Conservation (phyloP, 2,113 vertebrate genomes). For the Capreolus pygargus region DNA sequence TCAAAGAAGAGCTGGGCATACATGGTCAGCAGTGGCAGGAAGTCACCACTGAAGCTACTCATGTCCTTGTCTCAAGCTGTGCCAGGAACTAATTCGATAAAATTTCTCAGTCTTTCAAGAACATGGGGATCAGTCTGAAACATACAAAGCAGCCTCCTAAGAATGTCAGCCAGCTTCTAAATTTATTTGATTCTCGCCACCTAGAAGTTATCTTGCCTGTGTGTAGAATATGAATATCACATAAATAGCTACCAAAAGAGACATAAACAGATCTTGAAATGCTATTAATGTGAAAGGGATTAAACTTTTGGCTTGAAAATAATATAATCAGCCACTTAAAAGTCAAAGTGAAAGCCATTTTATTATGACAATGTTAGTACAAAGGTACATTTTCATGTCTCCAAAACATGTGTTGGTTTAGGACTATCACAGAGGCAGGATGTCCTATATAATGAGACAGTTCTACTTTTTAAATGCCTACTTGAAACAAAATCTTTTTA, state of each 20-base stretch:
- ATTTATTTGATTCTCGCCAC: constrained; percentile 34
- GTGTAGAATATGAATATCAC: not conserved
- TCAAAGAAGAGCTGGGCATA: not conserved
- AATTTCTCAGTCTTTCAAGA: not conserved
- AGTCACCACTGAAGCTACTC: not conserved
- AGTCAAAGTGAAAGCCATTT: constrained; percentile 6
- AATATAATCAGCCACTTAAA: constrained; percentile 43
- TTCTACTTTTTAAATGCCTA: not conserved
- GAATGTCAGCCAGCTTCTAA: constrained; percentile 39
- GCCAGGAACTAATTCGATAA: not conserved
- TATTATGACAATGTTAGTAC: not conserved
- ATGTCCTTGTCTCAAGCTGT: not conserved
- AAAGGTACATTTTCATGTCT: not conserved
- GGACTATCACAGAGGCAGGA: not conserved
- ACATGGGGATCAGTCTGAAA: not conserved
- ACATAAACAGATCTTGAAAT: not conserved
- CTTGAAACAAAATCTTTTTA: not conserved
- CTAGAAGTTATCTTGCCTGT: constrained; percentile 19
- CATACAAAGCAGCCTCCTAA: not conserved
- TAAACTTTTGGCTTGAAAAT: constrained; percentile 10
- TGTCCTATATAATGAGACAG: not conserved
- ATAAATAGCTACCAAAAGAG: not conserved
- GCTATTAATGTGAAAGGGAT: not conserved
- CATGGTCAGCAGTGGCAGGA: not conserved
- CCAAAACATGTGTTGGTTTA: not conserved